Evolutionary conservation across 2,113 vertebrate species (phyloP).

Genomic region (Alethe castanea): DNA sequence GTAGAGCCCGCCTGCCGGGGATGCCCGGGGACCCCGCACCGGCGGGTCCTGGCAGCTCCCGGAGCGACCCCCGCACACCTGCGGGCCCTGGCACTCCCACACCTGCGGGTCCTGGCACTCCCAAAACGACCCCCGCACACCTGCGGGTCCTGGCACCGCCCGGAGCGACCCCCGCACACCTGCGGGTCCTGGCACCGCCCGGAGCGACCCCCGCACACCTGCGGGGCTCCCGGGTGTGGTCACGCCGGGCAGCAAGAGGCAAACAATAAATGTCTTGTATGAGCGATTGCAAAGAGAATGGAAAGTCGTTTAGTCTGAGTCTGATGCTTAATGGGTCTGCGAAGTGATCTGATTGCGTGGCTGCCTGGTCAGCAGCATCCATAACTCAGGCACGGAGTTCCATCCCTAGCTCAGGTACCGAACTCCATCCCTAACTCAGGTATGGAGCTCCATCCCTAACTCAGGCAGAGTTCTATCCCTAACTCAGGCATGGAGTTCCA

Average conservation of each 20-base stretch:
- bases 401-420: too few species aligned
- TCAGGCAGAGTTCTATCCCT: too few species aligned
- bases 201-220: neutral
- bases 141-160: too few species aligned
- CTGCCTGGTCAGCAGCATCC: neutral
- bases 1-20: slow-evolving; percentile 45
- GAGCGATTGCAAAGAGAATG: slow-evolving; percentile 57
- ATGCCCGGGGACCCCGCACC: too few species aligned
- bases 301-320: neutral
- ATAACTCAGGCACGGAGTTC: too few species aligned
- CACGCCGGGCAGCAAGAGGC: neutral
- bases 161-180: neutral
- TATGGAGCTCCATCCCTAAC: too few species aligned
- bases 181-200: too few species aligned
- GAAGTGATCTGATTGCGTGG: slow-evolving; percentile 4
- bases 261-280: slow-evolving; percentile 52
- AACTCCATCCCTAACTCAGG: too few species aligned
- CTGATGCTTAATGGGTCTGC: slow-evolving; percentile 22
- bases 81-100: too few species aligned
- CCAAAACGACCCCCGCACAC: too few species aligned
- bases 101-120: too few species aligned
- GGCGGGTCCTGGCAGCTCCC: neutral
- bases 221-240: neutral
- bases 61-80: neutral
- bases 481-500: too few species aligned